Evolutionary conservation across 2,113 vertebrate species (phyloP).

Genomic region (Sebastes schlegelii): DNA sequence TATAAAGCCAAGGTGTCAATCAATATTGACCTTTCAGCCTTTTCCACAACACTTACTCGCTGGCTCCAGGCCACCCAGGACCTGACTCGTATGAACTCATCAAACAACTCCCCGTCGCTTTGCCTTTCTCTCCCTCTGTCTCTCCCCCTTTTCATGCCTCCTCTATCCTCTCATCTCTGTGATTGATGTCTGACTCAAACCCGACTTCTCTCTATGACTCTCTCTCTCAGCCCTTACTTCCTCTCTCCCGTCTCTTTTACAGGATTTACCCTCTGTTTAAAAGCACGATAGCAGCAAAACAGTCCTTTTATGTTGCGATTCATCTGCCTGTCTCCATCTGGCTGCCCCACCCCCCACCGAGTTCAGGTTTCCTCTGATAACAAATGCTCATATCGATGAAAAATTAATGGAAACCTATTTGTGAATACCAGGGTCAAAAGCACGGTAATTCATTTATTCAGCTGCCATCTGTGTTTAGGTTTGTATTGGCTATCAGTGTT

Average conservation of each 20-base stretch:
- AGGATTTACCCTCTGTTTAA: conserved; percentile 4
- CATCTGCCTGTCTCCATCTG: conserved; percentile 12
- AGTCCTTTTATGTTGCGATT: conserved; percentile 43
- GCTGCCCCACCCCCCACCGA: neutral
- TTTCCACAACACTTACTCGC: conserved; percentile 67
- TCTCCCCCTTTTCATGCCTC: conserved; percentile 50
- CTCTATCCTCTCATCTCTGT: conserved; percentile 62
- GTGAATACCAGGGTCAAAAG: conserved; percentile 32
- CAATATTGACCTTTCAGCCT: conserved; percentile 77
- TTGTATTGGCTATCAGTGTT: neutral
- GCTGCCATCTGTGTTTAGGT: conserved; percentile 16
- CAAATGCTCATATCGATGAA: conserved; percentile 42
- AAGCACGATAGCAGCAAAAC: conserved; percentile 23
- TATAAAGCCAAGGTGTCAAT: conserved; percentile 56
- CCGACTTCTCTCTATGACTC: conserved; percentile 18
- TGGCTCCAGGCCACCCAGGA: conserved; percentile 68
- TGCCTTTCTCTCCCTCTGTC: conserved; percentile 50
- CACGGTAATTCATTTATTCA: conserved; percentile 13
- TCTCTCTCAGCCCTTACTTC: neutral
- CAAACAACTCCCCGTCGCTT: conserved; percentile 65
- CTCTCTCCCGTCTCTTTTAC: neutral
- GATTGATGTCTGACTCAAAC: conserved; percentile 61
- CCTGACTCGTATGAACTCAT: conserved; percentile 73
- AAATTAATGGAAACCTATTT: conserved; percentile 33
- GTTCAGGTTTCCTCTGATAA: conserved; percentile 44